Percentiles rank a stretch among this genome's conserved stretches.
These are phyloP conservation scores for Acronicta psi DNA, from an alignment of 2,888 invertebrate species.

Conservation along the genomic window DNA sequence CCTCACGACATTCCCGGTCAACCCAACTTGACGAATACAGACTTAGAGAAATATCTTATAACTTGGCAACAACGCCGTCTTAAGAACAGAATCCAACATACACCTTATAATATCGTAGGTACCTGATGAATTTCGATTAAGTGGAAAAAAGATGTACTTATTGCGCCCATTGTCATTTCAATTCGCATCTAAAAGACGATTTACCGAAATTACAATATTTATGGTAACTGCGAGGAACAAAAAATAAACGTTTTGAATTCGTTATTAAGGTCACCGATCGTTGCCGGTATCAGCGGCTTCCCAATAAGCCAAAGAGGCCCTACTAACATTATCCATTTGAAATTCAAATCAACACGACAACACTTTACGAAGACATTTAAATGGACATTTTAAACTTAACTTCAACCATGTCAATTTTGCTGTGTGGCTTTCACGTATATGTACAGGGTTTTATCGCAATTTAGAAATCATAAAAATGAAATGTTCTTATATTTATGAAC, in stretches of 20 bases:
- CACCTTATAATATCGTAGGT: background rate
- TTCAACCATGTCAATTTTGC: slow-evolving; percentile 14
- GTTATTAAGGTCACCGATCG: slow-evolving; percentile 52
- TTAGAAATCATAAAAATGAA: background rate
- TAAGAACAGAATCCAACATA: slow-evolving; percentile 3
- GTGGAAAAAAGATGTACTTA: background rate
- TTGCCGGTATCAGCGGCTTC: slow-evolving; percentile 54
- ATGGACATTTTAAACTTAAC: slow-evolving; percentile 47
- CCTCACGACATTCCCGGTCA: slow-evolving; percentile 69
- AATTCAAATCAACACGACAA: slow-evolving; percentile 64
- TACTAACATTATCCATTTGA: slow-evolving; percentile 65
- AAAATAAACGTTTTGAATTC: slow-evolving; percentile 33
- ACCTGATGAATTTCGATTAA: slow-evolving; percentile 8
- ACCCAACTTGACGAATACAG: slow-evolving; percentile 73
- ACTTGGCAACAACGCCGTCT: slow-evolving; percentile 22
- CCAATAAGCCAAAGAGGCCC: slow-evolving; percentile 63
- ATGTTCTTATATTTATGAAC: background rate
- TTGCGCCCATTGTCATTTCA: slow-evolving; percentile 1
- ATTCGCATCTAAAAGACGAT: background rate
- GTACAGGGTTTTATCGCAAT: slow-evolving; percentile 9
- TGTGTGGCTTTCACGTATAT: slow-evolving; percentile 6
- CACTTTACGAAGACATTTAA: slow-evolving; percentile 59
- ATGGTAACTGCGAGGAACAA: slow-evolving; percentile 34
- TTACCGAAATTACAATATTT: background rate
- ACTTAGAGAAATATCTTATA: slow-evolving; percentile 65